Percentiles rank a stretch among this genome's conserved stretches.
Conservation (phyloP, 2,113 vertebrate species). For the Tachysurus vachellii region DNA sequence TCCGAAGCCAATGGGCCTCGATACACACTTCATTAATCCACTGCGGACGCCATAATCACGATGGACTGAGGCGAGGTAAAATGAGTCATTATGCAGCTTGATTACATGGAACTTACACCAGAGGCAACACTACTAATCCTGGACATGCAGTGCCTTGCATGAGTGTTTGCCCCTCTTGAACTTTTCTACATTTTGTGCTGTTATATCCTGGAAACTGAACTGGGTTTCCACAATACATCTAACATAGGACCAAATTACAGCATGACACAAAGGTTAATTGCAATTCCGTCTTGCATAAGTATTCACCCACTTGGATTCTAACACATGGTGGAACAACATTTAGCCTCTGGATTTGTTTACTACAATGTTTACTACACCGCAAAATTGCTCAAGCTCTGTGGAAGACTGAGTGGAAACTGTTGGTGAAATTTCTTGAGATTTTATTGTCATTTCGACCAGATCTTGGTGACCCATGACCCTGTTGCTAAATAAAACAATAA, state of each 20-base stretch:
- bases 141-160: background rate
- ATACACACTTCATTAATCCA: conserved; percentile 14
- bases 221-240: background rate
- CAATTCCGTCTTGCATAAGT: background rate
- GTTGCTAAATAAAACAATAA: no score
- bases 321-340: no score
- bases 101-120: conserved; percentile 7
- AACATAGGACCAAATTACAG: background rate
- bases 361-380: no score
- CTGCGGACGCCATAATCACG: background rate
- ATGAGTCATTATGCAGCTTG: conserved; percentile 21
- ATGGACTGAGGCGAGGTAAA: background rate
- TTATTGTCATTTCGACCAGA: no score
- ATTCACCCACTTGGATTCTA: background rate
- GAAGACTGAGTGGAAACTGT: no score
- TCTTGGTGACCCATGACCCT: no score
- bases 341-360: no score
- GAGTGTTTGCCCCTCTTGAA: background rate
- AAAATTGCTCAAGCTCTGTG: no score
- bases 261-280: background rate
- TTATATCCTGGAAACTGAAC: background rate
- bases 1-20: background rate
- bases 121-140: background rate
- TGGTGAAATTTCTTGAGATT: no score
- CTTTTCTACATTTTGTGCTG: background rate